Percentiles rank a stretch among this genome's conserved stretches.
phyloP scores from a whole-genome alignment of 2,888 invertebrate species.

The Aphelenchoides bicaudatus region DNA sequence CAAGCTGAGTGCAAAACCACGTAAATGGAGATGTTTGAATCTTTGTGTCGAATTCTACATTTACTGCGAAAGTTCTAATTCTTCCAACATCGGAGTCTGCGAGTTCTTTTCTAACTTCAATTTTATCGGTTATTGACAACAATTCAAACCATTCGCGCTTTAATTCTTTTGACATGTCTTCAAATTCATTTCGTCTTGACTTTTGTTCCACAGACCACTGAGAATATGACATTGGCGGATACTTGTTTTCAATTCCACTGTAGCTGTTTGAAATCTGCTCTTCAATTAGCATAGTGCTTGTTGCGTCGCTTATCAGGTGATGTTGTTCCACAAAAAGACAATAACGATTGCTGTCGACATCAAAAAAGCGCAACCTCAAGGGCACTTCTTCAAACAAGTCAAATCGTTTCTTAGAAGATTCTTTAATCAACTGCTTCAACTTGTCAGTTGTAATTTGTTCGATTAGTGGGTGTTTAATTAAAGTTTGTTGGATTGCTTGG shows the following conservation, averaged over 20 bases:
- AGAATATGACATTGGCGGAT: conserved; percentile 7
- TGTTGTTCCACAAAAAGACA: conserved; percentile 26
- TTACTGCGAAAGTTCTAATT: neutral
- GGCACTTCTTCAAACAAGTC: conserved; percentile 25
- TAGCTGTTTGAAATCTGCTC: conserved; percentile 22
- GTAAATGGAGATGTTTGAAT: neutral
- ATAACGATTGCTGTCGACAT: neutral
- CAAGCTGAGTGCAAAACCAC: neutral
- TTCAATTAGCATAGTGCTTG: conserved; percentile 31
- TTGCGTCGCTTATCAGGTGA: conserved; percentile 30
- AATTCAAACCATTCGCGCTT: neutral
- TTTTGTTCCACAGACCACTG: conserved; percentile 16
- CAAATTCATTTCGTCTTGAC: too few relatives aligned
- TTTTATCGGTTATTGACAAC: too few relatives aligned
- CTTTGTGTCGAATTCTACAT: neutral
- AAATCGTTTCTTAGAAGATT: conserved; percentile 4
- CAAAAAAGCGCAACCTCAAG: conserved; percentile 18
- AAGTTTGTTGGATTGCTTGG: neutral
- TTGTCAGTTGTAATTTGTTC: neutral
- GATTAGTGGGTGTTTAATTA: neutral
- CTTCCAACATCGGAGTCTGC: neutral
- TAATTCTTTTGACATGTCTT: too few relatives aligned
- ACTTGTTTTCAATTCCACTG: neutral
- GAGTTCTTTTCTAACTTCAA: too few relatives aligned
- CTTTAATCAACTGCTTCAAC: neutral